Percentiles rank a stretch among this genome's conserved stretches.
These are phyloP conservation scores for Pristis pectinata DNA, from an alignment of 2,797 vertebrate species.

Conservation along the genomic window DNA sequence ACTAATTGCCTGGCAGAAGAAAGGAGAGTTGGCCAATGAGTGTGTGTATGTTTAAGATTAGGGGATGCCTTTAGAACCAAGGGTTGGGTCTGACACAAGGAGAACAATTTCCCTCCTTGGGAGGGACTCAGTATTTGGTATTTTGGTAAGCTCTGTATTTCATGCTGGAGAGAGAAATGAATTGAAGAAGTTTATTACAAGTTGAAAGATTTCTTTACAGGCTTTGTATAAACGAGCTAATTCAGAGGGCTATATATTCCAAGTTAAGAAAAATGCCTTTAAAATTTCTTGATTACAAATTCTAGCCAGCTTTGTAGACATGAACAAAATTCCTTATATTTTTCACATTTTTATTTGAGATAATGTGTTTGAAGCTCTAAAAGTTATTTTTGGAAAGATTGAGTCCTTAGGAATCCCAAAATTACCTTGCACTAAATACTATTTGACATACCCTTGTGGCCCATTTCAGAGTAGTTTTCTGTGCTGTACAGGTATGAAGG, in stretches of 20 bases:
- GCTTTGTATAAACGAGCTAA: background rate
- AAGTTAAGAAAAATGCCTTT: background rate
- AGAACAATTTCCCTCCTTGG: background rate
- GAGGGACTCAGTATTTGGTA: background rate
- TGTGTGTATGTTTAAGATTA: background rate
- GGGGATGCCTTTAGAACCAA: background rate
- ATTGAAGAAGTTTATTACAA: background rate
- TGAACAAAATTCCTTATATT: background rate
- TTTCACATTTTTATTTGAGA: background rate
- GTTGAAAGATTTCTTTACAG: background rate
- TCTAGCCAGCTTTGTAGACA: background rate
- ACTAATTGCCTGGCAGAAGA: background rate
- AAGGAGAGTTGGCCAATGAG: no score
- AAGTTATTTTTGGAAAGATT: background rate
- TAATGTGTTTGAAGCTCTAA: background rate
- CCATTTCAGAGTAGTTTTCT: background rate
- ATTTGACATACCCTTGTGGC: background rate
- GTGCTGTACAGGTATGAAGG: background rate
- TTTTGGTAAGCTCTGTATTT: background rate
- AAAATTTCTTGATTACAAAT: background rate
- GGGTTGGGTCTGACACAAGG: background rate
- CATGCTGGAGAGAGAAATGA: background rate
- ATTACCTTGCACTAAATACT: background rate
- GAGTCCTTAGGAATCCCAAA: background rate
- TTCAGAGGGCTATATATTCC: background rate